Base-by-base conservation (phyloP, 2,888 invertebrate genomes). In the Tenthredo livida region DNA sequence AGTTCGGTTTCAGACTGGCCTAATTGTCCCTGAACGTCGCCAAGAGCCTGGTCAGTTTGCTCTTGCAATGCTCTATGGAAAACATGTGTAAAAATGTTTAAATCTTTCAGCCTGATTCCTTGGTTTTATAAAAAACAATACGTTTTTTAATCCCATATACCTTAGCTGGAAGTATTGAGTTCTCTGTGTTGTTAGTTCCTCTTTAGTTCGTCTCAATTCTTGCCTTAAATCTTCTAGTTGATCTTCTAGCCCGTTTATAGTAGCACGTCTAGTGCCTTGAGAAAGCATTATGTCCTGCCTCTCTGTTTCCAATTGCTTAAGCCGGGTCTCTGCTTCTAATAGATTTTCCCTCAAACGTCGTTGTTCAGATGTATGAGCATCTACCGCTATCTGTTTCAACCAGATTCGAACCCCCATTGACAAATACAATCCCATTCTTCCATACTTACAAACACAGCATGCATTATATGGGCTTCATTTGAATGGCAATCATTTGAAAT, bases 31-130 rank as follows among this genome's bases (percentile, higher is more conserved):
- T 97, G 97, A 85, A 96, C 94, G 88, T 97, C 96, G 84, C 94
- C 94, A 86, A 96, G 94, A 72, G 96, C 95, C 89, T 96, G 95
- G 92, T 97, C 97, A 5, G 97, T 96, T 94, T 97, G 97, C 89
- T 97, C 95, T 90, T 97, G 97, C 78, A 97, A 94, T 87, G 96
- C 95, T 92, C 97, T 97, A 84, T 93, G 86, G 70, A 83, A 50
- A 80, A 43, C 17, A 58, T 25, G 10, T 29, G 4, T 61, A 10
- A 61, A 61, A 5, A 7, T 54, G 54, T n/a, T 54, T n/a, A n/a
- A 54, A 54, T 0, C 15, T 29, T 0, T 6, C n/a, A 54, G 6
- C 6, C n/a, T n/a, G 1, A 33, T 47, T 29, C 72, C 12, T 86
- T 75, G 50, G 47, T 82, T 65, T 75, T 33, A 77, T 54, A 84